phyloP scores from a whole-genome alignment of 2,888 invertebrate genomes.

The Caenorhabditis sinica region DNA sequence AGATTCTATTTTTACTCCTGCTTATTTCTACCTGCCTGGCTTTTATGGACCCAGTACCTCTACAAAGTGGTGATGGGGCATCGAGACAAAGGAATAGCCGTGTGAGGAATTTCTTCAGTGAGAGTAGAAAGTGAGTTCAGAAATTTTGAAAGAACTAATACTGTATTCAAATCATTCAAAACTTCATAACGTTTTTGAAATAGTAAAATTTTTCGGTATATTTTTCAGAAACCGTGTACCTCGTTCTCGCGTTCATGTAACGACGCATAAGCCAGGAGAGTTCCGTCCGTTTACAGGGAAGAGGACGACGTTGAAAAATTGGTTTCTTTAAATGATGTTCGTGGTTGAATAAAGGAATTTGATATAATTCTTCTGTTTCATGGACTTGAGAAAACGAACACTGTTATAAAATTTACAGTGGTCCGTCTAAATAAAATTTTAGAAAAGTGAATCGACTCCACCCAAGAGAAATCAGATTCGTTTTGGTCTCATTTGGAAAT shows the following conservation, averaged over 20 bases:
- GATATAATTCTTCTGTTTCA: too few species aligned
- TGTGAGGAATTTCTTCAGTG: not conserved
- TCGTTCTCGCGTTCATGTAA: not conserved
- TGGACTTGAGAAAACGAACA: not conserved
- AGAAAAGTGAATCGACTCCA: too few species aligned
- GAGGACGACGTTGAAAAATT: conserved; percentile 3
- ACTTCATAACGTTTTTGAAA: not conserved
- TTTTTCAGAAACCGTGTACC: not conserved
- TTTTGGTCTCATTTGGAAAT: too few species aligned
- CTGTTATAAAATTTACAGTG: too few species aligned
- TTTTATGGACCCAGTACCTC: not conserved
- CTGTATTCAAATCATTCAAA: too few species aligned
- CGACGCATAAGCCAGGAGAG: not conserved
- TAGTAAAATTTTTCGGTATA: not conserved
- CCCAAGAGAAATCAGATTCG: too few species aligned
- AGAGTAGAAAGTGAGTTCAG: conserved; percentile 2
- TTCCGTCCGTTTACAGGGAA: not conserved
- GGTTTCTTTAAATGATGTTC: not conserved
- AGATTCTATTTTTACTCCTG: not conserved
- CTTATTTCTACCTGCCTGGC: not conserved
- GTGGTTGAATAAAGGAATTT: not conserved
- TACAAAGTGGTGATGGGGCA: too few species aligned
- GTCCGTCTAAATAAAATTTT: too few species aligned
- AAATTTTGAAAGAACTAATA: not conserved
- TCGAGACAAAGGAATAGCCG: not conserved